Conservation (phyloP, 2,113 vertebrate species). For the Neogobius melanostomus region DNA sequence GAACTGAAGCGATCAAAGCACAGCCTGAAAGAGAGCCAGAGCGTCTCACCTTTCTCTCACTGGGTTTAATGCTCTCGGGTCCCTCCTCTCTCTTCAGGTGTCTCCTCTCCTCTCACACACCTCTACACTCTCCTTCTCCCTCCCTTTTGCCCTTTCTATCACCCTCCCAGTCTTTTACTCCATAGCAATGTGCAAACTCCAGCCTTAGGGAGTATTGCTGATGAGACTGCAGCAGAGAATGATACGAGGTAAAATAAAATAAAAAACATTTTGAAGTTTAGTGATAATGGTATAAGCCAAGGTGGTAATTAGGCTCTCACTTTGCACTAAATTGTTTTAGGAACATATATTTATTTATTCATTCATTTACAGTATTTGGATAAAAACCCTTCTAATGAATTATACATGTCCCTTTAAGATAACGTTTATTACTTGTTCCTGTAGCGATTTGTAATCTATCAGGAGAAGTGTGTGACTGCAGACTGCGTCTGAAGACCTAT, state of each 20-base stretch:
- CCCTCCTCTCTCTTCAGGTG: constrained; percentile 25
- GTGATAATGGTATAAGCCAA: background rate
- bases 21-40: constrained; percentile 40
- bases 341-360: background rate
- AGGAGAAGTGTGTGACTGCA: too few species aligned
- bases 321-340: background rate
- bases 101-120: constrained; percentile 14
- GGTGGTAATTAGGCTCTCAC: background rate
- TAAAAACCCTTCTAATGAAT: background rate
- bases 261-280: background rate
- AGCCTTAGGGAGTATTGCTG: background rate
- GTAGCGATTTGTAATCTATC: too few species aligned
- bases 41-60: constrained; percentile 36
- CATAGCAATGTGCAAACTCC: constrained; percentile 11
- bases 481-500: too few species aligned
- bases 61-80: constrained; percentile 29
- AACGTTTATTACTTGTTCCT: too few species aligned
- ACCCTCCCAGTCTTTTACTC: constrained; percentile 19
- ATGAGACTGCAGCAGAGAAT: background rate
- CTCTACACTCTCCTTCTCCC: constrained; percentile 21
- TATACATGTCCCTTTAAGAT: too few species aligned
- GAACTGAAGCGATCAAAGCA: constrained; percentile 51
- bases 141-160: constrained; percentile 18
- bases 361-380: background rate
- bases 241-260: background rate